Base-by-base conservation (phyloP, 2,113 vertebrate genomes). In the Eleginops maclovinus region DNA sequence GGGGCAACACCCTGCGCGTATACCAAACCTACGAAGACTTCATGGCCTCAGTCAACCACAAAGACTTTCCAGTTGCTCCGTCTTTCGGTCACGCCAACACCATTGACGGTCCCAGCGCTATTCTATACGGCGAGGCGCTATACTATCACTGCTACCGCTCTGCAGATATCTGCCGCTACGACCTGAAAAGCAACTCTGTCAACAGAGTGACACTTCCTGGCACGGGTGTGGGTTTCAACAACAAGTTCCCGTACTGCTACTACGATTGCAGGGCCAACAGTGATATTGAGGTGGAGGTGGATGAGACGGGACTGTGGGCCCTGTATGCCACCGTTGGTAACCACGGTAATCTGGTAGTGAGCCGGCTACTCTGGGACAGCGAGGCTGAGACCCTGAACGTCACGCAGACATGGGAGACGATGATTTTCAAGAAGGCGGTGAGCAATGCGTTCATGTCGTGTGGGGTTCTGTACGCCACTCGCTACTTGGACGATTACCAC, bases 401-500 rank as follows among this genome's bases (percentile, higher is more conserved):
- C 54, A 36, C 91, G 0, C 88, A 92, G 66, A 98, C 96, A 19
- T 98, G 97, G 97, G 93, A 95, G 88, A 97, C 97, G 0, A 82
- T 69, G 36, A 9, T 92, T 56, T 95, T 95, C 83, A 94, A 94
- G 85, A 94, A 90, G 62, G 92, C 96, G 8, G 95, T 93, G 55
- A 96, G 94, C 66, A 97, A 95, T 1, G 90, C 96, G 58, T 99
- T 98, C 92, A 94, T 99, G 89, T 78, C 95, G 41, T 98, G 97
- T 44, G 96, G 97, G 4, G 95, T 97, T 87, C 85, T 99, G 13
- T 98, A 99, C 0, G 96, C 96, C 22, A 96, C 96, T 1, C 95
- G 96, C 0, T 93, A 65, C 40, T 75, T 87, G 9, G 79, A 82
- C 12, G 79, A 85, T 1, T 78, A 72, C 54, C 19, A 36, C 21